Evolutionary conservation across 1,140 invertebrate species (phyloP), one percentile per base, ranked within the genome.

Genomic region (Drosophila takahashii): DNA sequence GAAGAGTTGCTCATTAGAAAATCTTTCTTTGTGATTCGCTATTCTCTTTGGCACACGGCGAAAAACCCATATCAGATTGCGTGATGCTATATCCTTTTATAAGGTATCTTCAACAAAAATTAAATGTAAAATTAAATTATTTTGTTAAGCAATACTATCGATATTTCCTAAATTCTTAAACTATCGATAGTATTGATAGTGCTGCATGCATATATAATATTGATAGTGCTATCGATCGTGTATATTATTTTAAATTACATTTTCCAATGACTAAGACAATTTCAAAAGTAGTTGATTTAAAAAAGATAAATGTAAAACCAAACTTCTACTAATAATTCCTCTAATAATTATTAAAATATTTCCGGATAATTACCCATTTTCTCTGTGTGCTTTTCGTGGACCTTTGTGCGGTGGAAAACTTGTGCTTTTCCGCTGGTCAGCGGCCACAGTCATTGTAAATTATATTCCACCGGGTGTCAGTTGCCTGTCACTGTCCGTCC

Each of bases 1-100:
- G 50, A 1, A 32, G 71, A 89, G 83, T 87, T 71, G 59, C 79
- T 89, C 75, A 89, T 87, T 89, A 89, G 78, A 81, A 86, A 86
- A 81, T 87, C 78, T 78, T 53, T 87, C 34, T 45, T 64, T 44
- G 74, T 76, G 52, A 78, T 86, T 74, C 77, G 50, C 72, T 47
- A 67, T 42, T 57, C 26, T 57, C 57, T 47, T 56, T 29, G 22
- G 34, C 34, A 27, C 47, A 37, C n/a, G 11, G 8, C 1, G n/a
- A 10, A 9, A 48, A 18, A 45, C 26, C 5, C 1, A 26, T 6
- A 45, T 37, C 13, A n/a, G 13, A 5, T 41, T 16, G 1, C n/a
- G 7, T n/a, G n/a, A 39, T 10, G 27, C 27, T 29, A 29, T 7
- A 29, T 29, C n/a, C n/a, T n/a, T n/a, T n/a, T n/a, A n/a, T n/a